phyloP scores from a whole-genome alignment of 2,113 vertebrate species.

The Leucopsar rothschildi region DNA sequence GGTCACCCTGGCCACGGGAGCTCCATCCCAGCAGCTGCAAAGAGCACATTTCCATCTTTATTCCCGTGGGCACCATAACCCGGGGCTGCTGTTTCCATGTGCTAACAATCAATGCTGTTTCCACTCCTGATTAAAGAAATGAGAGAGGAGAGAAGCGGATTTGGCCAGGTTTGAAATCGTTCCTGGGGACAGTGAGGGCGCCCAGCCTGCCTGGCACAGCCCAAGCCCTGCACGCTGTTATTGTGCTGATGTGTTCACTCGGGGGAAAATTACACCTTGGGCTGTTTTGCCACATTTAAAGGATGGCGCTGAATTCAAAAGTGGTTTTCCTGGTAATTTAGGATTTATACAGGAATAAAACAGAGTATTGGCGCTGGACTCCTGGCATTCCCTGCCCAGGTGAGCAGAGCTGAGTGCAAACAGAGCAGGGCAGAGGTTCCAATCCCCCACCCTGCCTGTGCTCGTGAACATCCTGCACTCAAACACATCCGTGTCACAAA shows the following conservation, averaged over 20 bases:
- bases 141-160: background rate
- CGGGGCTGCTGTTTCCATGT: accelerated
- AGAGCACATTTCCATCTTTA: accelerated
- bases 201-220: background rate
- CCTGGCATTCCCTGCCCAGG: background rate
- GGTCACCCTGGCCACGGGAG: background rate
- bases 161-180: background rate
- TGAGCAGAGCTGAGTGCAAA: background rate
- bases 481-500: background rate
- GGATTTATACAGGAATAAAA: background rate
- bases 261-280: background rate
- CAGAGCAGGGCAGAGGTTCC: background rate
- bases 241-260: accelerated
- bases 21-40: background rate
- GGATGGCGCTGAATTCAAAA: background rate
- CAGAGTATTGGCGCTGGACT: background rate
- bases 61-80: accelerated
- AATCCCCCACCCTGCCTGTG: background rate
- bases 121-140: background rate
- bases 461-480: background rate
- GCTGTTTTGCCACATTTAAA: background rate
- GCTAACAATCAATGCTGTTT: background rate
- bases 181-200: background rate
- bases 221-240: background rate
- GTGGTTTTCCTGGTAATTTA: background rate